phyloP scores from a whole-genome alignment of 2,113 vertebrate species.

The Rousettus leschenaultii region DNA sequence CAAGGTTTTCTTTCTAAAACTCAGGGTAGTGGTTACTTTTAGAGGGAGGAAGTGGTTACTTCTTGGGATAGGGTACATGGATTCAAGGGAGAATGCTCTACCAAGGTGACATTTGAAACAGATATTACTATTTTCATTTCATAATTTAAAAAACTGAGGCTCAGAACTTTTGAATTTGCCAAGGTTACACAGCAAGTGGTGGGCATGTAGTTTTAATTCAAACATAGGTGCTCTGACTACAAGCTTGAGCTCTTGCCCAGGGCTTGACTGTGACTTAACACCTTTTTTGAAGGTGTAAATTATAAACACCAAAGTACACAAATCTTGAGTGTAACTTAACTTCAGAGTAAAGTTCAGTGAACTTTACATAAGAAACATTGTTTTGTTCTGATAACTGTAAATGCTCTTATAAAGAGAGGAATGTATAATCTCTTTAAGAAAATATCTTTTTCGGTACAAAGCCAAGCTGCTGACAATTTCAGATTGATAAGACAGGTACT shows the following conservation, averaged over 20 bases:
- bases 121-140: background rate
- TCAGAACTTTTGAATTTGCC: background rate
- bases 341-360: background rate
- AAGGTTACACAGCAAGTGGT: background rate
- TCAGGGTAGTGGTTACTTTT: background rate
- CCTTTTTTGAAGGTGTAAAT: background rate
- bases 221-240: background rate
- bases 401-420: constrained; percentile 15
- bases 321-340: background rate
- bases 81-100: background rate
- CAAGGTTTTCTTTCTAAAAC: background rate
- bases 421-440: background rate
- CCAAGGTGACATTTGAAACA: background rate
- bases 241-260: background rate
- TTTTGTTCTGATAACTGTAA: constrained; percentile 3
- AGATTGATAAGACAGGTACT: constrained; percentile 10
- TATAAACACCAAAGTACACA: background rate
- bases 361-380: constrained; percentile 13
- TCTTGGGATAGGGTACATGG: background rate
- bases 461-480: constrained; percentile 18
- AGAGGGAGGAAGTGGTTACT: background rate
- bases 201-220: background rate
- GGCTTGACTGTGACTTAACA: background rate
- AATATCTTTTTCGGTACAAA: background rate
- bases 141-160: background rate